phyloP scores from a whole-genome alignment of 2,797 vertebrate genomes.

The Acanthurus leucopareius region DNA sequence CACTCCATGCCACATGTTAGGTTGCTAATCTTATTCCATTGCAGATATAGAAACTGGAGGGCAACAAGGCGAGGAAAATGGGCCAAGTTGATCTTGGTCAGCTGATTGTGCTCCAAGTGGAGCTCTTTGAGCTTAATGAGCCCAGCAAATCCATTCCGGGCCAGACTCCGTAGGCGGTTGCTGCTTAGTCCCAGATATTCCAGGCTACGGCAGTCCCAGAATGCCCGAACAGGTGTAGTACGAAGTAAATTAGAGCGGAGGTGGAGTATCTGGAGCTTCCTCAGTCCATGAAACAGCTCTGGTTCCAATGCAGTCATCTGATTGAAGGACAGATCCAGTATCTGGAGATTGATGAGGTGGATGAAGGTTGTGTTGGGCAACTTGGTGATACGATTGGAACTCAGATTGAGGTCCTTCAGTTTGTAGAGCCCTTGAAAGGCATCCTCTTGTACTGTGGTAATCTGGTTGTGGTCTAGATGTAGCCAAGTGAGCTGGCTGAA shows the following conservation, averaged over 20 bases:
- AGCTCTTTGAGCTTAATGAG: conserved; percentile 98
- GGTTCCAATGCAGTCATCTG: conserved; percentile 97
- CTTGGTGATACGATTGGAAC: conserved; percentile 99
- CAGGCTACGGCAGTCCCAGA: conserved; percentile 99
- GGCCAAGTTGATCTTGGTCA: conserved; percentile 99
- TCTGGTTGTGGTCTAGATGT: conserved; percentile 99
- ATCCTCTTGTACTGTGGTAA: conserved; percentile 96
- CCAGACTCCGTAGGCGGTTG: conserved; percentile 97
- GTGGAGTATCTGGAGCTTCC: conserved; percentile 98
- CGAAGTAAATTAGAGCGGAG: conserved; percentile 97
- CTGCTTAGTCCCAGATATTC: conserved; percentile 98
- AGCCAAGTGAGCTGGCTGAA: conserved; percentile 99
- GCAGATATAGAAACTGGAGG: conserved; percentile 96
- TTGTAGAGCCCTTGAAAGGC: conserved; percentile 99
- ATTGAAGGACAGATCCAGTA: conserved; percentile 99
- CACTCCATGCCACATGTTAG: conserved; percentile 98
- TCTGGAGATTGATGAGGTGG: conserved; percentile 99
- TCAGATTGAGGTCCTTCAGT: conserved; percentile 98
- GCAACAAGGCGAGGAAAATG: conserved; percentile 97
- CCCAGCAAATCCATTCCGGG: conserved; percentile 98
- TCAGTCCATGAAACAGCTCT: conserved; percentile 97
- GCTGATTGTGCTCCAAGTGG: conserved; percentile 99
- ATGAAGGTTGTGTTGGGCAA: conserved; percentile 99
- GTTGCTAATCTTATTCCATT: conserved; percentile 99
- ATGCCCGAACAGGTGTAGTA: conserved; percentile 96